Evolutionary conservation across 2,888 invertebrate species (phyloP).

Genomic region (Lasius platythorax): DNA sequence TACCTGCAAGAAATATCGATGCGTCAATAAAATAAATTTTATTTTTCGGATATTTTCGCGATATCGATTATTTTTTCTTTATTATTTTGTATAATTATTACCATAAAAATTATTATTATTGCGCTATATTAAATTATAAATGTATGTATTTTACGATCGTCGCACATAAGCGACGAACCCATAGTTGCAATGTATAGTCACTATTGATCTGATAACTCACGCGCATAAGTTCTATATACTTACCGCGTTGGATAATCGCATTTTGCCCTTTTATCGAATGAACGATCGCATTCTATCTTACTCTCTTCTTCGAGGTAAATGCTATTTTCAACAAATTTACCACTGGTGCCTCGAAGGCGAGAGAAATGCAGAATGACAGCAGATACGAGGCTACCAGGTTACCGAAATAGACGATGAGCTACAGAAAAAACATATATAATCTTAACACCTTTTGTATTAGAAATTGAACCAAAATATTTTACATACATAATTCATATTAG

Average conservation of each 20-base stretch:
- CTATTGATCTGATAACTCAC: slow-evolving; percentile 26
- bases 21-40: neutral
- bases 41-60: neutral
- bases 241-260: slow-evolving; percentile 31
- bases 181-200: neutral
- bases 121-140: neutral
- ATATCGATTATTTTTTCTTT: neutral
- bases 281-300: slow-evolving; percentile 79
- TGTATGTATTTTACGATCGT: neutral
- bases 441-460: neutral
- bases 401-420: slow-evolving; percentile 90
- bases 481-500: neutral
- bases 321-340: slow-evolving; percentile 92
- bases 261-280: slow-evolving; percentile 35
- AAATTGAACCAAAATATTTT: slow-evolving; percentile 6
- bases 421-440: neutral
- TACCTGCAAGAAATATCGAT: slow-evolving; percentile 30
- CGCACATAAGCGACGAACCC: neutral
- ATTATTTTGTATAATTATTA: neutral
- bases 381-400: slow-evolving; percentile 93
- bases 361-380: slow-evolving; percentile 91
- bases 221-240: slow-evolving; percentile 16
- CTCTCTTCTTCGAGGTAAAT: slow-evolving; percentile 85
- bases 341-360: slow-evolving; percentile 93
- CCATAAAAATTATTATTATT: neutral